These are phyloP conservation scores for Willisornis vidua DNA, from an alignment of 2,113 vertebrate genomes.

Conservation along the genomic window DNA sequence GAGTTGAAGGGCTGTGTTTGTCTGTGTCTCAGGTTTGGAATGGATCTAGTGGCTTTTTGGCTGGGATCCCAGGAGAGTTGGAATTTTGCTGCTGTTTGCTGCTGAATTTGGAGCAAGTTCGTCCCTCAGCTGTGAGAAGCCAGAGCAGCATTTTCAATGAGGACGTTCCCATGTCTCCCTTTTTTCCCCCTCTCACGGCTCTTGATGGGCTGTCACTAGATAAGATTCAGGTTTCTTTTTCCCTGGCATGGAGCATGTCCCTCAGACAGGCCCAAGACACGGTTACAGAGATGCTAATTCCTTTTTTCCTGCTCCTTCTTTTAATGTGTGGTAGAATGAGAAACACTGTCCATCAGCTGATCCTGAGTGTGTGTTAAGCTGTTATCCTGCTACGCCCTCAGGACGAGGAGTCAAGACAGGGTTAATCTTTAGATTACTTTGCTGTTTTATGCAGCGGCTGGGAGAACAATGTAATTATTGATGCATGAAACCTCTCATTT, in stretches of 20 bases:
- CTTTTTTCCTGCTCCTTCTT: not conserved
- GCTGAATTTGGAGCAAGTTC: constrained; percentile 32
- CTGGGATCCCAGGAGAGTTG: constrained; percentile 31
- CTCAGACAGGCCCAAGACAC: not conserved
- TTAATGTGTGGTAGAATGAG: not conserved
- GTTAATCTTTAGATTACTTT: constrained; percentile 1
- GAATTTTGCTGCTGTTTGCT: constrained; percentile 22
- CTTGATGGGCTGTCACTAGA: constrained; percentile 1
- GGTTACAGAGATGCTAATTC: not conserved
- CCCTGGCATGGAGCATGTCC: not conserved
- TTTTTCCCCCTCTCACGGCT: not conserved
- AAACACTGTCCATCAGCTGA: not conserved
- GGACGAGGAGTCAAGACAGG: not conserved
- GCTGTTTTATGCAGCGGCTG: not conserved
- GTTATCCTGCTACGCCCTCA: not conserved
- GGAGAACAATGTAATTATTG: not conserved
- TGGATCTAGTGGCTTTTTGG: constrained; percentile 47
- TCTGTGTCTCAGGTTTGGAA: constrained; percentile 33
- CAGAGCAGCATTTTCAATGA: not conserved
- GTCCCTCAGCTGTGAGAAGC: not conserved
- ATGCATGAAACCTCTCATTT: not conserved
- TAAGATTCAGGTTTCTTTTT: not conserved
- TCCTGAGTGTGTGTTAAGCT: not conserved
- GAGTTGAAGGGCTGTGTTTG: constrained; percentile 38
- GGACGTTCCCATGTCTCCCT: not conserved